Evolutionary conservation across 2,113 vertebrate species (phyloP).

Genomic region (Perognathus longimembris): DNA sequence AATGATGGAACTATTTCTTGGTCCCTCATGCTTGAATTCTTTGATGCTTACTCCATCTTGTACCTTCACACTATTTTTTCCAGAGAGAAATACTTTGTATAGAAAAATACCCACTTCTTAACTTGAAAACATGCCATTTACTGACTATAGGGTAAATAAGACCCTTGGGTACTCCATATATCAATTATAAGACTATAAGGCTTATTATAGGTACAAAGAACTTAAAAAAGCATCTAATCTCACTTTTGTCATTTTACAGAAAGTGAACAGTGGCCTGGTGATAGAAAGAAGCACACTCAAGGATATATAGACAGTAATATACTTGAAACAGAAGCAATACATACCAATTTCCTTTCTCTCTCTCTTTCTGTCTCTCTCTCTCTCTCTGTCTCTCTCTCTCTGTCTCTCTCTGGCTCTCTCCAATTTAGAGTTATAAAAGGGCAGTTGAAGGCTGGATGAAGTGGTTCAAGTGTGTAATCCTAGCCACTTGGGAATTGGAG

Average conservation of each 20-base stretch:
- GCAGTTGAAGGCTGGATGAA: background rate
- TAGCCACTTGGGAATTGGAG: too few relatives aligned
- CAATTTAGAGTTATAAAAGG: constrained; percentile 6
- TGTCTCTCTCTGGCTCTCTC: too few relatives aligned
- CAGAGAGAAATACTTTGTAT: constrained; percentile 37
- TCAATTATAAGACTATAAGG: constrained; percentile 3
- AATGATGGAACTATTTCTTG: background rate
- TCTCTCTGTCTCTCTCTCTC: too few relatives aligned
- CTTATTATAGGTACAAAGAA: background rate
- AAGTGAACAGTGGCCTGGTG: background rate
- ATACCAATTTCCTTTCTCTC: too few relatives aligned
- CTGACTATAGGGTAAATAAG: background rate
- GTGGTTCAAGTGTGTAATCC: too few relatives aligned
- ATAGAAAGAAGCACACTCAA: background rate
- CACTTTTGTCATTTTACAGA: constrained; percentile 1
- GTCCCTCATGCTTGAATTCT: background rate
- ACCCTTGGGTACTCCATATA: constrained; percentile 13
- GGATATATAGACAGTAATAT: background rate
- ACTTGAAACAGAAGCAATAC: background rate
- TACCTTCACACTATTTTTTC: constrained; percentile 7
- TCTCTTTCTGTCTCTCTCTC: too few relatives aligned
- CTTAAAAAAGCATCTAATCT: constrained; percentile 15
- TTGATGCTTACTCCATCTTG: background rate
- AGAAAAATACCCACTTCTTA: constrained; percentile 1
- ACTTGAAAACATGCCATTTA: constrained; percentile 12